Percentiles rank a stretch among this genome's conserved stretches.
Conservation (phyloP, 2,888 invertebrate genomes). For the Parnassius glacialis region DNA sequence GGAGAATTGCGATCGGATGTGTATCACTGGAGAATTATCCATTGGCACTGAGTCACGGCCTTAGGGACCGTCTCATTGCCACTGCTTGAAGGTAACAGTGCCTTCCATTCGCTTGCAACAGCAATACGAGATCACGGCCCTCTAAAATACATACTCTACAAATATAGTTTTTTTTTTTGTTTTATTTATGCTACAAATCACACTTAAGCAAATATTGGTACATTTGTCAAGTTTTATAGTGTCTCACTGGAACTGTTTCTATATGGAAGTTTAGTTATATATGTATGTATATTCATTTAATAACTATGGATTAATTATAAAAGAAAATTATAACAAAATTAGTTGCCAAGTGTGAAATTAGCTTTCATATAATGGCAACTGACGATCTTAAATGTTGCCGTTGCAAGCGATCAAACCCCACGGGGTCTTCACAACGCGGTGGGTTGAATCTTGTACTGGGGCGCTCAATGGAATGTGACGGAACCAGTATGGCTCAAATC, state of each 20-base stretch:
- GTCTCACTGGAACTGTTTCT: too few species aligned
- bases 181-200: conserved; percentile 15
- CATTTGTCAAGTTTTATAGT: too few species aligned
- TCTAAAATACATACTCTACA: conserved; percentile 15
- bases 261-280: too few species aligned
- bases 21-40: conserved; percentile 60
- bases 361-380: conserved; percentile 5
- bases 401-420: conserved; percentile 11
- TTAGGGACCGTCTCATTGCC: conserved; percentile 21
- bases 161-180: conserved; percentile 14
- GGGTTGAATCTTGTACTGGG: conserved; percentile 34
- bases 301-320: too few species aligned
- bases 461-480: conserved; percentile 41
- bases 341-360: conserved; percentile 20
- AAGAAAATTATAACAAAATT: background rate
- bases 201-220: conserved; percentile 6
- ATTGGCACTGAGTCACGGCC: conserved; percentile 42
- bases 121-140: conserved; percentile 8
- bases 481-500: conserved; percentile 18
- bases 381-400: conserved; percentile 8
- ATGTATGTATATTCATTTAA: too few species aligned
- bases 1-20: conserved; percentile 45
- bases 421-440: conserved; percentile 23
- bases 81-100: conserved; percentile 6
- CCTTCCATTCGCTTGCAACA: conserved; percentile 11